Conservation (phyloP, 2,113 vertebrate species). For the Zosterops borbonicus region DNA sequence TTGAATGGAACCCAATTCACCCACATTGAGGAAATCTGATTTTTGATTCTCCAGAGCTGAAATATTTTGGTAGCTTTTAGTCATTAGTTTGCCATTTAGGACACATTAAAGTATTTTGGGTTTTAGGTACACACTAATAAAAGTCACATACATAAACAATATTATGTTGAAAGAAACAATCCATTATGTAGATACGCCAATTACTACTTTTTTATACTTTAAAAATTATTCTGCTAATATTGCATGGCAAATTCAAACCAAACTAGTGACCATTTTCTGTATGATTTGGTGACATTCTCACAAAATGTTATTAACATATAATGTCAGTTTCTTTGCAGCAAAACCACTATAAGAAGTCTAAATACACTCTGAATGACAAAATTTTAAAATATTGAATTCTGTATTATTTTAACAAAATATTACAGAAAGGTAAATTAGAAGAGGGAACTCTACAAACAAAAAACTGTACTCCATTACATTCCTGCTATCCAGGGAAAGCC, state of each 20-base stretch:
- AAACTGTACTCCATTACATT: background rate
- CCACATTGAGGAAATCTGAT: background rate
- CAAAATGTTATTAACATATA: background rate
- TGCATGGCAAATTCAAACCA: background rate
- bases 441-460: background rate
- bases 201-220: background rate
- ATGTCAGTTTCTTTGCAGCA: background rate
- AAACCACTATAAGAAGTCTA: background rate
- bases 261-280: background rate
- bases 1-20: background rate
- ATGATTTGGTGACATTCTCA: background rate
- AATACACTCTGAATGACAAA: background rate
- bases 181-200: background rate
- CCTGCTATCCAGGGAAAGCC: background rate
- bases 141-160: background rate
- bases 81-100: background rate
- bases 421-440: background rate
- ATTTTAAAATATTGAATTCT: no score
- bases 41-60: background rate
- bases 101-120: background rate
- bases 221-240: background rate
- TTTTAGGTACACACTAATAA: background rate
- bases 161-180: background rate
- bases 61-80: background rate
- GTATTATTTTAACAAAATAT: background rate